Evolutionary conservation across 2,113 vertebrate genomes (phyloP).

Genomic region (Trachemys scripta): DNA sequence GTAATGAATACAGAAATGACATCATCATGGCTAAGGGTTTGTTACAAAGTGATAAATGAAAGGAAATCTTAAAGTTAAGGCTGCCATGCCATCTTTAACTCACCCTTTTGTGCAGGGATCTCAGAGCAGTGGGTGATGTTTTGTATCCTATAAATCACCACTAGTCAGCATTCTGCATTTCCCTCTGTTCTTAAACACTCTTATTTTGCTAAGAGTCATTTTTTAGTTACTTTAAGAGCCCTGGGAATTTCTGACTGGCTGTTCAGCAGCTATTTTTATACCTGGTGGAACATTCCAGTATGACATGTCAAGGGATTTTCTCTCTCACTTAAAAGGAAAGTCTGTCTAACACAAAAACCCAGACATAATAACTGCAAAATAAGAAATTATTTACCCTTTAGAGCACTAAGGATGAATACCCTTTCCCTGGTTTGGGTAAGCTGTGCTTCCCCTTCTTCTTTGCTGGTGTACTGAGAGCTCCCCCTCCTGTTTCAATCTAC

Average conservation of each 20-base stretch:
- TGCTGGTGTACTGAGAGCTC: not conserved
- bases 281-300: not conserved
- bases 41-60: constrained; percentile 2
- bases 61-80: constrained; percentile 11
- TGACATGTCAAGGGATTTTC: not conserved
- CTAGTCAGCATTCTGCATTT: not conserved
- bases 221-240: not conserved
- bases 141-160: constrained; percentile 13
- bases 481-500: not conserved
- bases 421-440: not conserved
- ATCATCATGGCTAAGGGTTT: not conserved
- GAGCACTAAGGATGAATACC: not conserved
- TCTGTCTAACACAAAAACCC: not conserved
- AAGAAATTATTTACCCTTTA: not conserved
- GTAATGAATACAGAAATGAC: not conserved
- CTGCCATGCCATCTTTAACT: not conserved
- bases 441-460: not conserved
- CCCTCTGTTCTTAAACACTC: not conserved
- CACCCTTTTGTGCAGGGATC: not conserved
- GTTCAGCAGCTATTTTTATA: not conserved
- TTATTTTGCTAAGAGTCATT: not conserved
- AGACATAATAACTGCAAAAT: not conserved
- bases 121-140: not conserved
- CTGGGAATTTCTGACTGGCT: not conserved
- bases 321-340: not conserved